phyloP scores from a whole-genome alignment of 2,888 invertebrate genomes.

The Agonopterix subpropinquella region DNA sequence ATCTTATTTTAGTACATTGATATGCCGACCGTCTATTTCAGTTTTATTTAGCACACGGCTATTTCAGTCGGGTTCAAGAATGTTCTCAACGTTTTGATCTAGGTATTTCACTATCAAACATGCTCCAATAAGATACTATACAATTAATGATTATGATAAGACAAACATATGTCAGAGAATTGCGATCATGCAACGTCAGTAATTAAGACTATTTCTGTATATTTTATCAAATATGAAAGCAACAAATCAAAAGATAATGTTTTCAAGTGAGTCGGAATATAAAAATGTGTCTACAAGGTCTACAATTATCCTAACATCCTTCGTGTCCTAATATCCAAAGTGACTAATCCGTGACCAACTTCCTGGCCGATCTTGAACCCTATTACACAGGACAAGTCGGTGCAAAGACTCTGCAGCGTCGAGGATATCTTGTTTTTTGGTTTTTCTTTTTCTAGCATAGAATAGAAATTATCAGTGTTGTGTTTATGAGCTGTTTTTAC shows the following conservation, averaged over 20 bases:
- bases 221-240: too few relatives aligned
- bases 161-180: too few relatives aligned
- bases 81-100: slow-evolving; percentile 21
- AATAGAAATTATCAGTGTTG: slow-evolving; percentile 39
- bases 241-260: too few relatives aligned
- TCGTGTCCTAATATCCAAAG: slow-evolving; percentile 15
- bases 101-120: too few relatives aligned
- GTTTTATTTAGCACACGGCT: slow-evolving; percentile 14
- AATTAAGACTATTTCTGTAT: too few relatives aligned
- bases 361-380: slow-evolving; percentile 60
- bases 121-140: too few relatives aligned
- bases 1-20: slow-evolving; percentile 39
- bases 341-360: slow-evolving; percentile 33
- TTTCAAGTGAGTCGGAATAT: neutral
- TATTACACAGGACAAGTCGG: slow-evolving; percentile 64
- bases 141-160: too few relatives aligned
- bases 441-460: slow-evolving; percentile 39
- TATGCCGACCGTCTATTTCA: slow-evolving; percentile 23
- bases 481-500: slow-evolving; percentile 12
- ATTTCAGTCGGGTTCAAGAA: slow-evolving; percentile 40
- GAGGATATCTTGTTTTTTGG: slow-evolving; percentile 29
- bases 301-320: slow-evolving; percentile 15
- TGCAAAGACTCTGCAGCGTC: slow-evolving; percentile 43
- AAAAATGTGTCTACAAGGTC: slow-evolving; percentile 42
- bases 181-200: too few relatives aligned